Conservation (phyloP, 1,140 invertebrate genomes). For the Diploscapter pachys region DNA sequence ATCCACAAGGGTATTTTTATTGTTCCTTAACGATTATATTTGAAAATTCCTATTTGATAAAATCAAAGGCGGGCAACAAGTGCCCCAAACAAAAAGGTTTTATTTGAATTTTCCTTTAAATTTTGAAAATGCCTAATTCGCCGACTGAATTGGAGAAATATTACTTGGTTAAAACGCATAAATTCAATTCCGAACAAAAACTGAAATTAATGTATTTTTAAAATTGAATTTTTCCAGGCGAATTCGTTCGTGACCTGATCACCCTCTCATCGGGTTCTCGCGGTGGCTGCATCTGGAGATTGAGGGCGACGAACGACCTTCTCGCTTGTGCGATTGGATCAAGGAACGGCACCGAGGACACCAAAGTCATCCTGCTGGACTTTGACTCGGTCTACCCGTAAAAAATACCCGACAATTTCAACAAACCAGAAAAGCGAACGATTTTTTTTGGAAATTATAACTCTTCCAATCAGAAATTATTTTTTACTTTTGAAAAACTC, state of each 20-base stretch:
- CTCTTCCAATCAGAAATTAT: too few species aligned
- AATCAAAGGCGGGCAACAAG: too few species aligned
- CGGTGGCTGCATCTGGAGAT: conserved; percentile 97
- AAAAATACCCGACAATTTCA: neutral
- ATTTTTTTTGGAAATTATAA: too few species aligned
- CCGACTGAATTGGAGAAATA: too few species aligned
- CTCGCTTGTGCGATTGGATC: conserved; percentile 96
- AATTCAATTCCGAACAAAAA: too few species aligned
- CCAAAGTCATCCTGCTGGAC: conserved; percentile 92
- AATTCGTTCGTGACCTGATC: conserved; percentile 92
- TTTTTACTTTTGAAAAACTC: too few species aligned
- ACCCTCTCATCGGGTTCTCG: conserved; percentile 87
- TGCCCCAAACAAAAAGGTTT: too few species aligned
- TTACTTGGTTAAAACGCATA: too few species aligned
- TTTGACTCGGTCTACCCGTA: conserved; percentile 76
- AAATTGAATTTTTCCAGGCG: conserved; percentile 57
- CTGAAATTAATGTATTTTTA: neutral
- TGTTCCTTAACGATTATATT: conserved; percentile 9
- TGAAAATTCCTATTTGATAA: neutral
- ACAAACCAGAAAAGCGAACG: too few species aligned
- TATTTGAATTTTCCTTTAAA: too few species aligned
- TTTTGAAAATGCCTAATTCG: too few species aligned
- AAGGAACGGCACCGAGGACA: conserved; percentile 96
- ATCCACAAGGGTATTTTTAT: conserved; percentile 73
- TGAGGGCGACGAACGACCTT: conserved; percentile 89